phyloP scores from a whole-genome alignment of 2,113 vertebrate genomes.

The Dipodomys stephensi region DNA sequence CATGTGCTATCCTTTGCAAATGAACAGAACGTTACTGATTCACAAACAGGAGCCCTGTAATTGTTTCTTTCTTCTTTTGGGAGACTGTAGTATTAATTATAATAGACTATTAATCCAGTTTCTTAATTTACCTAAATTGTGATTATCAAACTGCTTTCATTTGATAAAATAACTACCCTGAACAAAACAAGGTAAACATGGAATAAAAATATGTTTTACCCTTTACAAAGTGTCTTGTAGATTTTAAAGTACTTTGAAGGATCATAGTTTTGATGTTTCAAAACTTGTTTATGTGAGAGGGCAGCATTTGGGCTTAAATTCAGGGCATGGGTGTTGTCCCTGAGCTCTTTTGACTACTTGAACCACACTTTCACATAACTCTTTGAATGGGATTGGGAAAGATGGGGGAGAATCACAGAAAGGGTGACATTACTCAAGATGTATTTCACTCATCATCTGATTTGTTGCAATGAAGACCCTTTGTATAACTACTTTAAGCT shows the following conservation, averaged over 20 bases:
- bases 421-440: too few species aligned
- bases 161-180: neutral
- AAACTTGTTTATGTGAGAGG: neutral
- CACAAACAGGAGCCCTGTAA: slow-evolving; percentile 10
- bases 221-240: neutral
- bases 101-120: neutral
- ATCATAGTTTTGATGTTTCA: neutral
- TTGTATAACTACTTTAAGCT: too few species aligned
- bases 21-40: slow-evolving; percentile 72
- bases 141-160: neutral
- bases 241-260: slow-evolving; percentile 9
- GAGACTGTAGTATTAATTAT: slow-evolving; percentile 52
- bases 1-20: slow-evolving; percentile 66
- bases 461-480: too few species aligned
- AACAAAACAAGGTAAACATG: neutral
- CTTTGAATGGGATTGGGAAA: too few species aligned
- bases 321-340: too few species aligned
- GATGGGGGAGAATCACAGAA: too few species aligned
- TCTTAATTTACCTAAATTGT: neutral
- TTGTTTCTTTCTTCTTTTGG: slow-evolving; percentile 50
- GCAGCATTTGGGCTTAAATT: too few species aligned
- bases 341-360: too few species aligned
- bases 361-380: too few species aligned
- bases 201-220: neutral
- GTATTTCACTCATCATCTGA: too few species aligned